Evolutionary conservation across 2,888 invertebrate species (phyloP).

Genomic region (Sarcophaga subvicina): DNA sequence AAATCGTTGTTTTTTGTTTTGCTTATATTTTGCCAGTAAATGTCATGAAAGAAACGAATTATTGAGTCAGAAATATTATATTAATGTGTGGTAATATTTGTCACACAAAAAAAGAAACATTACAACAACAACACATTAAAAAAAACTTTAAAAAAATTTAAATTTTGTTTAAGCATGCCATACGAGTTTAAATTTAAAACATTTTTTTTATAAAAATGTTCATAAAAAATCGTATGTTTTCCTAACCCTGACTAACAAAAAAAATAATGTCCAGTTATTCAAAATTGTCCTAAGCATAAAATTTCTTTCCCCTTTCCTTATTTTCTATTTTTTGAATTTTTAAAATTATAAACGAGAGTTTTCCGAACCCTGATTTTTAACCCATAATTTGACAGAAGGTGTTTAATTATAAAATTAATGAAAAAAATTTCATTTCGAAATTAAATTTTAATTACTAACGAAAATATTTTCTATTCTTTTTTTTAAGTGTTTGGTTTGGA

Average conservation of each 20-base stretch:
- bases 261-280: too few species aligned
- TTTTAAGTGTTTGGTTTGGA: slow-evolving; percentile 88
- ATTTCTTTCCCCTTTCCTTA: too few species aligned
- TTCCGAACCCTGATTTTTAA: too few species aligned
- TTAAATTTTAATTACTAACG: background rate
- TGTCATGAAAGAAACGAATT: slow-evolving; percentile 60
- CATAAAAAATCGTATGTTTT: too few species aligned
- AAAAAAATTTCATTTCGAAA: background rate
- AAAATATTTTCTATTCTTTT: background rate
- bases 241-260: too few species aligned
- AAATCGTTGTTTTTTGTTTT: slow-evolving; percentile 31
- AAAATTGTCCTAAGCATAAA: too few species aligned
- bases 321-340: too few species aligned
- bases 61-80: slow-evolving; percentile 63
- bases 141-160: background rate
- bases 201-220: background rate
- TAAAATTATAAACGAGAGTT: too few species aligned
- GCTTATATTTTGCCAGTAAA: background rate
- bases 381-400: slow-evolving; percentile 1
- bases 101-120: slow-evolving; percentile 7
- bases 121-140: background rate
- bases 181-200: background rate
- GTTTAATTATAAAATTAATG: slow-evolving; percentile 23
- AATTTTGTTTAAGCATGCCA: background rate
- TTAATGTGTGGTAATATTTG: slow-evolving; percentile 45